Base-by-base conservation (phyloP, 2,888 invertebrate species). In the Orthosia gracilis region DNA sequence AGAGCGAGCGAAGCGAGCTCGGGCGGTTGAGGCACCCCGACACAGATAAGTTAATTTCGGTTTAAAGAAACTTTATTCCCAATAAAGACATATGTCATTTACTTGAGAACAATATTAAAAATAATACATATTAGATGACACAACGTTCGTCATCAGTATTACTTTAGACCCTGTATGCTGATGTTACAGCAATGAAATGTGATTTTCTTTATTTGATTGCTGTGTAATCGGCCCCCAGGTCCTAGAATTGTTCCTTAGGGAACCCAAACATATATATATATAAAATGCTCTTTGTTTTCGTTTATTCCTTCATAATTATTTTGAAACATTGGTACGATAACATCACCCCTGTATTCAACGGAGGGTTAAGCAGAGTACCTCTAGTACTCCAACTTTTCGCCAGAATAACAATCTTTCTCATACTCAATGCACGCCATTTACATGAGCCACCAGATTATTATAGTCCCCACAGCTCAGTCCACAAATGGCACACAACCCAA, bases 401-500 rank as follows among this genome's bases (percentile, higher is more conserved):
- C 5, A 21, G 0, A 49, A 68, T 31, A 11, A 21, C 26, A 11
- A 31, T 1, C 4, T 21, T 64, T 68, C 61, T 83, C 59, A 31
- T 7, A 82, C 61, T 11, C 84, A 79, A 83, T 91, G 90, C 11
- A 77, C 40, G n/a, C 64, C 81, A 74, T 86, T 90, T n/a, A 91
- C 80, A 72, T 91, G 92, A 17, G 80, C 71, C 3, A 87, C 68
- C 3, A 94, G 87, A 59, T 88, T 82, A 15, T 85, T 68, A 65
- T 90, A 88, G 73, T 92, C 91, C 0, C 76, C 85, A 75, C 84
- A 93, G 59, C 85, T 86, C 49, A 84, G 83, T 3, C 91, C 91
- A 73, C 93, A 94, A 3, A 92, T 77, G 1, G 89, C 78, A 83
- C 93, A 93, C 9, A 79, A 47, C 0, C 87, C 85, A 13, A 82